A percentile compares a stretch with the other conserved stretches of the same genome.
These are phyloP conservation scores for Coreoperca whiteheadi DNA, from an alignment of 2,113 vertebrate species.

Conservation along the genomic window DNA sequence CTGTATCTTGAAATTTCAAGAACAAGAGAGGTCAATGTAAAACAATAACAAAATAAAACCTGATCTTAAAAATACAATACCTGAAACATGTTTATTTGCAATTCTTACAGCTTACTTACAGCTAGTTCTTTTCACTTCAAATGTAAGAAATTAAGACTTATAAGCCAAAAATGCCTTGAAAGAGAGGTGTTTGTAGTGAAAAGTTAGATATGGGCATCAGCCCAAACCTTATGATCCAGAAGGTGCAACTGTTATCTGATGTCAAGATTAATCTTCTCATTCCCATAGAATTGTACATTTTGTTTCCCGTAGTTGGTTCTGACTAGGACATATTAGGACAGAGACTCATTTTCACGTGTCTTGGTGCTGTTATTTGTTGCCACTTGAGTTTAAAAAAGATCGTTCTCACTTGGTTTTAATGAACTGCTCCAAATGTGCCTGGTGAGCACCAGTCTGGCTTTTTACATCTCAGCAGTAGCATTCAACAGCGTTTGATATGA, in stretches of 20 bases:
- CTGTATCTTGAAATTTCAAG: not conserved
- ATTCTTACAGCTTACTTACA: not conserved
- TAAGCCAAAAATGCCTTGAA: not conserved
- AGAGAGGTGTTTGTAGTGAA: not conserved
- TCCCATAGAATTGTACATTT: not conserved
- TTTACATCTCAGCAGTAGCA: constrained; percentile 18
- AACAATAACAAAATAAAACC: not conserved
- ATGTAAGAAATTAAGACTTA: not conserved
- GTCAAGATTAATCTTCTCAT: not conserved
- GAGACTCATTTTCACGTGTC: not conserved
- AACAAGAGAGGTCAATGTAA: not conserved
- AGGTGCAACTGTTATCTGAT: not conserved
- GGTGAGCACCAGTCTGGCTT: not conserved
- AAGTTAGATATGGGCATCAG: too few relatives aligned
- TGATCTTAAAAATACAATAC: not conserved
- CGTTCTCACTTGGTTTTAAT: constrained; percentile 37
- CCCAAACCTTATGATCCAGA: not conserved
- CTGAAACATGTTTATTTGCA: not conserved
- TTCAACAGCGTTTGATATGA: constrained; percentile 28
- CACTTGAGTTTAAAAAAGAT: constrained; percentile 25
- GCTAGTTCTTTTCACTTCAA: too few relatives aligned
- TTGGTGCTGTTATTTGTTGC: not conserved
- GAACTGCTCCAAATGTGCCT: constrained; percentile 3
- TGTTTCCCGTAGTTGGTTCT: not conserved
- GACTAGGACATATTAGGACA: not conserved